Evolutionary conservation across 2,113 vertebrate genomes (phyloP), one percentile per base, ranked within the genome.

Genomic region (Thryonomys swinderianus): DNA sequence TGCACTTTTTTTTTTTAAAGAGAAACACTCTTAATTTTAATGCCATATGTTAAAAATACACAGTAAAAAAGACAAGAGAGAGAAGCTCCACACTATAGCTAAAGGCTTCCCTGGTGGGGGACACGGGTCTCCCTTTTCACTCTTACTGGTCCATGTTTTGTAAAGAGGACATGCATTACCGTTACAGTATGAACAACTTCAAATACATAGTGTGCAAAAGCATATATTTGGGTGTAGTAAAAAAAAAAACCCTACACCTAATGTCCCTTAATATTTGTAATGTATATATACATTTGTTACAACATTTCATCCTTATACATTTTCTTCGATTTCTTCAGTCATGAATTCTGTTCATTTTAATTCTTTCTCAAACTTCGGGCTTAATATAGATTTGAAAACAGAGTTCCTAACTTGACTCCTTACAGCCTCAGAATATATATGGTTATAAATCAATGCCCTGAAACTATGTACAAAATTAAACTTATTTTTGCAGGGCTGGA

Each of bases 21-120:
- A 17, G 74, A 86, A 93, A 85, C 17, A 88, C 42, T 37, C 59
- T 62, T 42, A 59, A 61, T 48, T 89, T 89, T 18, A 85, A 40
- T 62, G 23, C 51, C 57, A 7, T 88, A 30, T 42, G 5, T 76
- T 76, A 64, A 90, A 73, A 71, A 51, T 5, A 51, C 11, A 7
- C 9, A 59, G 55, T 80, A 90, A 95, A 78, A 85, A 88, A 95
- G 20, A n/a, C 34, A 45, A 45, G 42, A 48, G 34, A n/a, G 21
- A 13, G 64, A 18, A 16, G 18, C 4, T 20, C 23, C 2, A 0
- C 10, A 2, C 2, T 18, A 1, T 37, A 53, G 23, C 42, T 79
- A 32, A 62, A 40, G 13, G 14, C 32, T 93, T 81, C 45, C 71
- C 27, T 5, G 1, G 3, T 53, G 55, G 21, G 21, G 13, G 37